Base-by-base conservation (phyloP, 2,797 vertebrate species). In the Dipus sagitta region DNA sequence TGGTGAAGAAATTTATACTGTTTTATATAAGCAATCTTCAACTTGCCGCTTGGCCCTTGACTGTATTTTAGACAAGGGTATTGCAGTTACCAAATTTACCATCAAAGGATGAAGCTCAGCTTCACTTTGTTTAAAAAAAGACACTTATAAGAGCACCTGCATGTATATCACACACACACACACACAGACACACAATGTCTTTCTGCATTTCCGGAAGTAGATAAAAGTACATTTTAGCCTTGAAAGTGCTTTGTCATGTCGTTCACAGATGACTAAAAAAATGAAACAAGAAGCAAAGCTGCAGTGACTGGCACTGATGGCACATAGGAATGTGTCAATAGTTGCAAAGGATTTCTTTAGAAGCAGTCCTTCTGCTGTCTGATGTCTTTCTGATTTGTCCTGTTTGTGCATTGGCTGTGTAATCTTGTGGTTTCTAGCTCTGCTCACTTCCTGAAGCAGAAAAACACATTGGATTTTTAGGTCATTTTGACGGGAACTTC, bases 401-500 rank as follows among this genome's bases (percentile, higher is more conserved):
- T 82, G 91, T 94, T 93, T 88, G 89, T 75, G 94, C 76, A 78
- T 97, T 93, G 94, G 80, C 89, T 93, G 67, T 68, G 64, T 64
- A 88, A 90, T 91, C 80, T 86, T 94, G 75, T 92, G 87, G 89
- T 97, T 97, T 94, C 93, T 96, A 58, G 67, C 91, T 96, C 15
- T 89, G 84, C 91, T 94, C 92, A 86, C 74, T 87, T 95, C 89
- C 58, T 95, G 81, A 86, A 96, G 92, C 70, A 84, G 92, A 80
- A 96, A 94, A 95, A 95, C 72, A 67, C 30, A 65, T 83, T 84
- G 65, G 4, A 71, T 74, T 86, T 91, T 96, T 78, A 38, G 94
- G 97, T 94, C 81, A 14, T 92, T 97, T 94, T 94, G 94, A 97
- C 94, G 97, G 94, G 96, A 98, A 98, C 95, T 97, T 95, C 94